Evolutionary conservation across 2,888 invertebrate genomes (phyloP), one percentile per base, ranked within the genome.

Genomic region (Muschampia plurimacula): DNA sequence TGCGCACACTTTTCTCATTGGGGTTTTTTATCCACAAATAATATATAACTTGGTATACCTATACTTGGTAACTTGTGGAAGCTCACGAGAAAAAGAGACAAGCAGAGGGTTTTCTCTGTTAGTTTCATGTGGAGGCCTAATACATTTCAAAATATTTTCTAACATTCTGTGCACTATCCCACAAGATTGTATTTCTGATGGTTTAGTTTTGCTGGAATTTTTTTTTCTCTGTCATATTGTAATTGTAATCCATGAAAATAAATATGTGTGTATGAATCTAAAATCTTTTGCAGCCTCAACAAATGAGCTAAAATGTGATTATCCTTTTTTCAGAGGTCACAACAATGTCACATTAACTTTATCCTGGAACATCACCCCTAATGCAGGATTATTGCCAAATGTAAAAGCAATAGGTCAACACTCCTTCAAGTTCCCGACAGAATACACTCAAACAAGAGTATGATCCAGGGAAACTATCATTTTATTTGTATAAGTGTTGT

Each of bases 301-400:
- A 1, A n/a, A 15, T 44, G 6, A 15, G 0, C 7, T 15, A 15
- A 49, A 49, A n/a, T 49, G 13, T 49, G 12, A 15, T 46, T 28
- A 3, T 46, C 13, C 83, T 82, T 74, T 77, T 95, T 96, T 74
- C 95, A 98, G 98, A 86, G 98, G 96, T 73, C 98, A 99, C 92
- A 96, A 96, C 84, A 99, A 99, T 88, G 97, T 99, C 13, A 99
- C 99, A 0, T 93, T 99, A 73, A 97, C 97, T n/a, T 92, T 99
- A 55, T 98, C 98, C 0, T 99, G 98, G 98, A 99, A 99, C 91
- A 98, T 99, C 75, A 98, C 99, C 81, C 99, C 99, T 39, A 99
- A 99, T 92, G 99, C 99, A 77, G 99, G 99, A 59, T 95, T 98
- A 71, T 93, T 99, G 79, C 99, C 99, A 32, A 98, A 97, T 83